These are phyloP conservation scores for crab-eating macaque (Macaca fascicularis) DNA, from an alignment of 2,113 vertebrate species.

Conservation along the genomic window T2T-MFA8v1.1 NC_088395.1:141643001-141643500, in stretches of 20 bases:
- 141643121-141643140: background rate
- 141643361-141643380: background rate
- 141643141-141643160: background rate
- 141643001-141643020: background rate
- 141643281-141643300: background rate
- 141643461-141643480: too few species aligned
- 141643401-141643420: background rate
- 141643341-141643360: background rate
- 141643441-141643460: background rate
- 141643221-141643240: background rate
- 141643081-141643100: background rate
- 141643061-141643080: background rate
- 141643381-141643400: background rate
- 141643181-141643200: background rate
- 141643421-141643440: background rate
- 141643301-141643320: background rate
- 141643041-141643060: background rate
- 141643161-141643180: background rate
- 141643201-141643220: background rate
- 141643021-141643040: background rate
- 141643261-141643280: background rate
- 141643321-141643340: background rate
- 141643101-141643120: background rate
- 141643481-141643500: too few species aligned
- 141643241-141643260: background rate